Evolutionary conservation across 2,113 vertebrate genomes (phyloP), one percentile per base, ranked within the genome.

Genomic region (Electrona antarctica): DNA sequence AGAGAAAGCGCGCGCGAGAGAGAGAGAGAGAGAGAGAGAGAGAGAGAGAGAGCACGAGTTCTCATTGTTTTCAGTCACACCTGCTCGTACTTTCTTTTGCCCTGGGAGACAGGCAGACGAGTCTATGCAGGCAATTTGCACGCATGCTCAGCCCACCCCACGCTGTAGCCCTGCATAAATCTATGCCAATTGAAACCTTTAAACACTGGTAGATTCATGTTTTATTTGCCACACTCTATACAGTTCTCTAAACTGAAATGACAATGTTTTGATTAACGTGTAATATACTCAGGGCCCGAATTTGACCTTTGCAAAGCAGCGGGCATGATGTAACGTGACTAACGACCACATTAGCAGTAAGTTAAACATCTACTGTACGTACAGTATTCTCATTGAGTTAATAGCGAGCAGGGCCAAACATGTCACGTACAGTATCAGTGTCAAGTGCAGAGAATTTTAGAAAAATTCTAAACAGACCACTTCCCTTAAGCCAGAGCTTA

Each of bases 91-190:
- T 73, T 63, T 67, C 51, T 67, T 56, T 83, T 6, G 73, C 89
- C 78, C 50, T 64, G 66, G 87, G 91, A 84, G 65, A 87, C 67
- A 87, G 52, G 74, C 69, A 60, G 78, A 75, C 87, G 51, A 88
- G 91, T 88, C 77, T 67, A 81, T 78, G 78, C 91, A 94, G 72
- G 90, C 66, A 79, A 64, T 52, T 77, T 72, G 71, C 71, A 67
- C 9, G 45, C 60, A 74, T 63, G 52, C 77, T 74, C 69, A 79
- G 70, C 73, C 50, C 73, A 66, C 55, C 72, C 11, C 56, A 45
- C 52, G 71, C 2, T 64, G 21, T 65, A 82, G 59, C 65, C 65
- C 60, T 12, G 2, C 47, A 74, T 57, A 33, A 57, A 69, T 28
- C 28, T 4, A 52, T n/a, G 9, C 8, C 54, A 55, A 11, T 13